phyloP scores from a whole-genome alignment of 2,113 vertebrate species.

The Engraulis encrasicolus region DNA sequence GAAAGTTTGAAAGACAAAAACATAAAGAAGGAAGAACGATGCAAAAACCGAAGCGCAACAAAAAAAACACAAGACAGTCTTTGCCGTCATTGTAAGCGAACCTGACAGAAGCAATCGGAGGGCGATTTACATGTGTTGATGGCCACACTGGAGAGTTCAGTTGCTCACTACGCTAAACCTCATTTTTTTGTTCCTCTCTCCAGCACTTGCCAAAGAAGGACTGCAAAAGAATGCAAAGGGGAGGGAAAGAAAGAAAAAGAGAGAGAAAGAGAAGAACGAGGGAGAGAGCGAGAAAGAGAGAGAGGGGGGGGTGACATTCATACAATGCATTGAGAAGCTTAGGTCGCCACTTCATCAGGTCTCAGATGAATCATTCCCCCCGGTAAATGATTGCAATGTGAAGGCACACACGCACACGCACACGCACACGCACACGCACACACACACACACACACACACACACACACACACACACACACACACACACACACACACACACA shows the following conservation, averaged over 20 bases:
- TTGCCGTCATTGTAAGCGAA: conserved; percentile 61
- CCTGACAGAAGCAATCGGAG: conserved; percentile 68
- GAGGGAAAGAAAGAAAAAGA: conserved; percentile 34
- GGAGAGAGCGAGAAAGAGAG: no score
- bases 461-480: background rate
- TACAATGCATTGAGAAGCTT: conserved; percentile 44
- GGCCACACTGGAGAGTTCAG: conserved; percentile 27
- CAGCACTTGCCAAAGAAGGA: conserved; percentile 1
- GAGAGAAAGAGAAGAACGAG: conserved; percentile 45
- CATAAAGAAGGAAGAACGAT: no score
- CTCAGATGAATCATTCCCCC: conserved; percentile 44
- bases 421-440: background rate
- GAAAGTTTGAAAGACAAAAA: no score
- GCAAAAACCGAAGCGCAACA: no score
- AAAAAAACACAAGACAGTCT: conserved; percentile 38
- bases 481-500: background rate
- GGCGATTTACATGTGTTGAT: conserved; percentile 67
- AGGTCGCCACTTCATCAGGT: conserved; percentile 47
- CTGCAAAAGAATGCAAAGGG: conserved; percentile 41
- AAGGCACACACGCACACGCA: conserved; percentile 15
- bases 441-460: conserved; percentile 6
- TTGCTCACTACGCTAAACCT: conserved; percentile 18
- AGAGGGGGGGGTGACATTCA: conserved; percentile 40
- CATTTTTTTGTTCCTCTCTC: background rate
- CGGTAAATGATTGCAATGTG: conserved; percentile 45